These are phyloP conservation scores for Morelia viridis DNA, from an alignment of 2,797 vertebrate species.

Conservation along the genomic window DNA sequence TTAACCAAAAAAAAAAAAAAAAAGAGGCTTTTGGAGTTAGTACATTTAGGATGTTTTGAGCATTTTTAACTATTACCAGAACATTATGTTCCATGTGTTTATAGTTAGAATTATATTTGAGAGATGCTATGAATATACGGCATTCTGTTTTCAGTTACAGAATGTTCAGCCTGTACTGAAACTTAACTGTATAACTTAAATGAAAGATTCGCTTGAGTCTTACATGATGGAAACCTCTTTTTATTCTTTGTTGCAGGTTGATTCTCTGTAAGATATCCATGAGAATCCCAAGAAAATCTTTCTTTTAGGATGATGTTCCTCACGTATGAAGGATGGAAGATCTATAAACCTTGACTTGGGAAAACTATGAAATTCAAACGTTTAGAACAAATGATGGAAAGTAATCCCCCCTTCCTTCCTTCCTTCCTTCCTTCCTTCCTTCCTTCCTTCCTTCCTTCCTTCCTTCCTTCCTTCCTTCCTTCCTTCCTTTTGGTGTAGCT, in stretches of 20 bases:
- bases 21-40: neutral
- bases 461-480: no score
- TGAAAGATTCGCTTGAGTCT: conserved; percentile 8
- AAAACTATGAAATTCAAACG: neutral
- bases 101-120: conserved; percentile 33
- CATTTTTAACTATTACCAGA: conserved; percentile 21
- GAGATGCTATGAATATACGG: conserved; percentile 29
- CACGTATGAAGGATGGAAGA: neutral
- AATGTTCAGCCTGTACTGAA: conserved; percentile 17
- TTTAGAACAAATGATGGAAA: neutral
- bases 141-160: conserved; percentile 16
- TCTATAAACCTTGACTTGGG: neutral
- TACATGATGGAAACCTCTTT: neutral
- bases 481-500: neutral
- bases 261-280: neutral
- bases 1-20: neutral
- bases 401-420: neutral
- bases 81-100: conserved; percentile 4
- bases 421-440: no score
- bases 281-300: neutral
- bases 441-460: no score
- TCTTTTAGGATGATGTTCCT: neutral
- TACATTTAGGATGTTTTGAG: conserved; percentile 23
- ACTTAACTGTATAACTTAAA: conserved; percentile 3
- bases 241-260: neutral